Conservation (phyloP, 2,888 invertebrate species). For the Endotricha flammealis region DNA sequence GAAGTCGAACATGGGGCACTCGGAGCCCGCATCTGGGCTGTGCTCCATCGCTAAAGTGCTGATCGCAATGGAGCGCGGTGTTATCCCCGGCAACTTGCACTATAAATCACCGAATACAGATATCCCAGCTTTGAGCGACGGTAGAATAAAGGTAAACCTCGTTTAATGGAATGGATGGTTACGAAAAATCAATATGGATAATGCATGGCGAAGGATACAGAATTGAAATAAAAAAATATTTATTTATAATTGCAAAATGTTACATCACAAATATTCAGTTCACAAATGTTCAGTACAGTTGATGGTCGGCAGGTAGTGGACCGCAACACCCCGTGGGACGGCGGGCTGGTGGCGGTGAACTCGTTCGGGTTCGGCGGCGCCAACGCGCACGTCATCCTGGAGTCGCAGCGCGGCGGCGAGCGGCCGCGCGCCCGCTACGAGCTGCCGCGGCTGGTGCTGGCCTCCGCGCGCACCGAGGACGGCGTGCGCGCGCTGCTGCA, state of each 20-base stretch:
- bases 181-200: no score
- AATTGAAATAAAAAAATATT: no score
- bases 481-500: slow-evolving; percentile 83
- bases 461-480: slow-evolving; percentile 91
- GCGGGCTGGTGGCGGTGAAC: slow-evolving; percentile 95
- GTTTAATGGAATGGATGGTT: no score
- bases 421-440: slow-evolving; percentile 75
- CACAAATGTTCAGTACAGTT: no score
- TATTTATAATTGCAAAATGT: no score
- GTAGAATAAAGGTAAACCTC: slow-evolving; percentile 87
- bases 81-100: slow-evolving; percentile 95
- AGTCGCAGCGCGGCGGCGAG: slow-evolving; percentile 81
- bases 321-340: slow-evolving; percentile 89
- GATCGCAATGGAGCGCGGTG: slow-evolving; percentile 93
- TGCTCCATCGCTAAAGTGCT: slow-evolving; percentile 93
- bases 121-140: slow-evolving; percentile 93
- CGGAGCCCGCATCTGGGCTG: slow-evolving; percentile 95
- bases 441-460: slow-evolving; percentile 77
- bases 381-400: slow-evolving; percentile 93
- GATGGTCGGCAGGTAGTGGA: slow-evolving; percentile 82
- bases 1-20: slow-evolving; percentile 99
- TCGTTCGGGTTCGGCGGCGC: slow-evolving; percentile 98
- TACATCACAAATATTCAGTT: no score
- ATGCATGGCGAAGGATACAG: no score
- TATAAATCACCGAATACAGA: slow-evolving; percentile 91